Conservation (phyloP, 2,888 invertebrate genomes). For the Cheilosia impressa region DNA sequence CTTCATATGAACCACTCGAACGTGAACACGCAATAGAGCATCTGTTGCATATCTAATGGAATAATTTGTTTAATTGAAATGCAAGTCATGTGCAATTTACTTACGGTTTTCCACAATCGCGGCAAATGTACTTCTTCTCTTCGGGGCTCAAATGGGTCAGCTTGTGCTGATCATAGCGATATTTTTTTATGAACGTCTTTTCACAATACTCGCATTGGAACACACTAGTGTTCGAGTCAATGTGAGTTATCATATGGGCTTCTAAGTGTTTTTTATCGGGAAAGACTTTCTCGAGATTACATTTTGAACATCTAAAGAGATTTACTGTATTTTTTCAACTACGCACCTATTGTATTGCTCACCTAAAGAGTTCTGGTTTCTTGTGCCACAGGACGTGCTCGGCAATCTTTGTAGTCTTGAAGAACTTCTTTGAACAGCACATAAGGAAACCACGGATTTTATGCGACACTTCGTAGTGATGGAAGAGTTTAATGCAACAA, state of each 20-base stretch:
- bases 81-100: conserved; percentile 5
- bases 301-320: conserved; percentile 45
- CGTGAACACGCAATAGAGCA: conserved; percentile 72
- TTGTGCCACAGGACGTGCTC: conserved; percentile 76
- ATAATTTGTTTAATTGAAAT: not conserved
- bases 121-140: conserved; percentile 78
- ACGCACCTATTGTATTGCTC: not conserved
- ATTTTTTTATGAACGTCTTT: conserved; percentile 76
- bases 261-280: conserved; percentile 71
- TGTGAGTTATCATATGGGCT: conserved; percentile 75
- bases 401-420: conserved; percentile 64
- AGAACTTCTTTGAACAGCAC: conserved; percentile 76
- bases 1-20: conserved; percentile 75
- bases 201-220: conserved; percentile 76
- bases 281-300: conserved; percentile 59
- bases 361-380: conserved; percentile 76
- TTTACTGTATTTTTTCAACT: not conserved
- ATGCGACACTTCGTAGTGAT: conserved; percentile 71
- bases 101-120: conserved; percentile 81
- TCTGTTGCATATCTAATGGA: conserved; percentile 74
- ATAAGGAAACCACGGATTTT: conserved; percentile 75
- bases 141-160: conserved; percentile 71
- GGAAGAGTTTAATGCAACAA: conserved; percentile 62
- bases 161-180: conserved; percentile 76
- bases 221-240: conserved; percentile 62